Percentiles rank a stretch among this genome's conserved stretches.
phyloP scores from a whole-genome alignment of 1,140 invertebrate species.

The Lepidurus packardi region DNA sequence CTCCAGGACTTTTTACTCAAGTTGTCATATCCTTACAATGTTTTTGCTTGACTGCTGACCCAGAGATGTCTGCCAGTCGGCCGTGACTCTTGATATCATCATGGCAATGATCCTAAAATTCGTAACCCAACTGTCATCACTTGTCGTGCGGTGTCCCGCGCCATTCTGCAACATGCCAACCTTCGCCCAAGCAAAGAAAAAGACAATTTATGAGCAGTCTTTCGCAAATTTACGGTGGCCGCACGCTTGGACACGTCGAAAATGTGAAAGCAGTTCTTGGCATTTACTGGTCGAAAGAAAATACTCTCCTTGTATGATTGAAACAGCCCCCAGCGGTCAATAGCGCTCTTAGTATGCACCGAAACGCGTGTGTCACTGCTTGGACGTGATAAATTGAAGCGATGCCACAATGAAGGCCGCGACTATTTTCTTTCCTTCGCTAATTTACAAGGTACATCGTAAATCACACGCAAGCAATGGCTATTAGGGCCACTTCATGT shows the following conservation, averaged over 20 bases:
- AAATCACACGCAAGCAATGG: neutral
- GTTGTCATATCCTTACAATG: neutral
- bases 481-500: neutral
- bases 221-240: neutral
- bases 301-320: neutral
- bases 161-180: conserved; percentile 4
- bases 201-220: neutral
- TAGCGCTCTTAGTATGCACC: neutral
- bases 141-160: neutral
- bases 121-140: neutral
- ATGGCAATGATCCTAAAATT: neutral
- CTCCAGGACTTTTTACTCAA: neutral
- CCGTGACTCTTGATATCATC: neutral
- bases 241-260: neutral
- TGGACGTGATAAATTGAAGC: neutral
- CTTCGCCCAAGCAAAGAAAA: neutral
- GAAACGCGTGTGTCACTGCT: neutral
- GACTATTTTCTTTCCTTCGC: neutral
- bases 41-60: neutral
- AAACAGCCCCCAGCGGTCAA: neutral
- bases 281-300: neutral
- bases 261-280: neutral
- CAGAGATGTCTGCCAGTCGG: neutral
- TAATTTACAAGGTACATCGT: neutral
- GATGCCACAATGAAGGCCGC: neutral